A percentile compares a stretch with the other conserved stretches of the same genome.
Conservation (phyloP, 2,888 invertebrate species). For the Petrolisthes cinctipes region DNA sequence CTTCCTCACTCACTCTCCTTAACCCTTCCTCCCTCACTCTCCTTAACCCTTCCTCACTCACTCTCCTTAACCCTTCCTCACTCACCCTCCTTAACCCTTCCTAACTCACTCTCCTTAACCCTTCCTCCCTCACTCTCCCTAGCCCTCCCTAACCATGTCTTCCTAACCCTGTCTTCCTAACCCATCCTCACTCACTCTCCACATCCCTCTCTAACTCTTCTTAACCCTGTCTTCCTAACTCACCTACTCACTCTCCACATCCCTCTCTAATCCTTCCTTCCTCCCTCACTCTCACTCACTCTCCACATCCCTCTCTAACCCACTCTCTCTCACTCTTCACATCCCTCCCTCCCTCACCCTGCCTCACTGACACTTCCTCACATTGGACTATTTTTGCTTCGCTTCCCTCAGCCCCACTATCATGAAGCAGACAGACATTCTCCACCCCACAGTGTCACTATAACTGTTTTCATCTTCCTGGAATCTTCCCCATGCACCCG, state of each 20-base stretch:
- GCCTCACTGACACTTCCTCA: not conserved
- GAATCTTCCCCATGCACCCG: too few species aligned
- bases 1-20: not conserved
- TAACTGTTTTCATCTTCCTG: too few species aligned
- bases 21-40: not conserved
- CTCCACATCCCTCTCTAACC: not conserved
- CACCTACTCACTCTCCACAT: not conserved
- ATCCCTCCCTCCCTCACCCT: not conserved
- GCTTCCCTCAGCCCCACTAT: not conserved
- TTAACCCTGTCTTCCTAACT: too few species aligned
- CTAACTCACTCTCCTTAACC: not conserved
- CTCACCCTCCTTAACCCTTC: not conserved
- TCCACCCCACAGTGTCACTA: too few species aligned
- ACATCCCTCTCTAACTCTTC: too few species aligned
- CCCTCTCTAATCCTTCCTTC: not conserved
- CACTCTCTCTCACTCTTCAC: not conserved
- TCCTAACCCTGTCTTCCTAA: not conserved
- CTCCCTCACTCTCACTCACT: constrained; percentile 2
- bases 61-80: not conserved
- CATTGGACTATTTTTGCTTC: not conserved
- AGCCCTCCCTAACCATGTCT: too few species aligned
- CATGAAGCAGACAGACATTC: not conserved
- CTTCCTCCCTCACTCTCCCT: not conserved
- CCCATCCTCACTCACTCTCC: too few species aligned
- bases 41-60: not conserved